Conservation (phyloP, 1,140 invertebrate genomes). For the Papilio helenus region DNA sequence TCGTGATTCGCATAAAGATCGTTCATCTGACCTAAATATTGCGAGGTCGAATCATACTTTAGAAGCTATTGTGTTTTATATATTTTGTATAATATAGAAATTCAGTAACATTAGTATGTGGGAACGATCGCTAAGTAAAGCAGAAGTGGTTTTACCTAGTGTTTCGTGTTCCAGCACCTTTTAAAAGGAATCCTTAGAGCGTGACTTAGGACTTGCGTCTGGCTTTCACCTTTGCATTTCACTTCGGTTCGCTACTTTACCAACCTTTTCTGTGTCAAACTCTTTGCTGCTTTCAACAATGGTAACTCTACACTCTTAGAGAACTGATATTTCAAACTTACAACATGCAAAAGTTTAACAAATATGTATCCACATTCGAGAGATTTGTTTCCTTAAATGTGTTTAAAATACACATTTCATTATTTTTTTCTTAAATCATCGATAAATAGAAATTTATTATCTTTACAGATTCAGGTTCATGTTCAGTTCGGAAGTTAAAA, state of each 20-base stretch:
- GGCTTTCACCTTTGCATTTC: slow-evolving; percentile 37
- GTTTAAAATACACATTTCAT: neutral
- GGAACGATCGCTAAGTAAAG: neutral
- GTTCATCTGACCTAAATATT: neutral
- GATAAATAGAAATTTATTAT: neutral
- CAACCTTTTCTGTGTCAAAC: slow-evolving; percentile 29
- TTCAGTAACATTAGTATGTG: slow-evolving; percentile 11
- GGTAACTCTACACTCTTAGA: slow-evolving; percentile 6
- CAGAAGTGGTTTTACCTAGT: slow-evolving; percentile 22
- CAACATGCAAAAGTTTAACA: neutral
- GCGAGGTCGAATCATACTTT: neutral
- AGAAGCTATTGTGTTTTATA: neutral
- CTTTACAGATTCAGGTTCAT: neutral
- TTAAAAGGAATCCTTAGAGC: slow-evolving; percentile 37
- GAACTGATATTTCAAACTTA: slow-evolving; percentile 1
- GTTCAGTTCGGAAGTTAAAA: neutral
- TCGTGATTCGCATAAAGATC: neutral
- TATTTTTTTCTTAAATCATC: neutral
- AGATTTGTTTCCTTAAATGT: neutral
- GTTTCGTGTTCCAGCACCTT: slow-evolving; percentile 29
- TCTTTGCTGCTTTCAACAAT: slow-evolving; percentile 28
- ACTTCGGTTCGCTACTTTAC: slow-evolving; percentile 31
- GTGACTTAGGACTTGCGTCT: slow-evolving; percentile 27
- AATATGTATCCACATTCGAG: neutral
- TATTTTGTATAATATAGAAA: neutral